These are phyloP conservation scores for Sebastes vulpes DNA, from an alignment of 2,797 vertebrate genomes.

Conservation along the genomic window DNA sequence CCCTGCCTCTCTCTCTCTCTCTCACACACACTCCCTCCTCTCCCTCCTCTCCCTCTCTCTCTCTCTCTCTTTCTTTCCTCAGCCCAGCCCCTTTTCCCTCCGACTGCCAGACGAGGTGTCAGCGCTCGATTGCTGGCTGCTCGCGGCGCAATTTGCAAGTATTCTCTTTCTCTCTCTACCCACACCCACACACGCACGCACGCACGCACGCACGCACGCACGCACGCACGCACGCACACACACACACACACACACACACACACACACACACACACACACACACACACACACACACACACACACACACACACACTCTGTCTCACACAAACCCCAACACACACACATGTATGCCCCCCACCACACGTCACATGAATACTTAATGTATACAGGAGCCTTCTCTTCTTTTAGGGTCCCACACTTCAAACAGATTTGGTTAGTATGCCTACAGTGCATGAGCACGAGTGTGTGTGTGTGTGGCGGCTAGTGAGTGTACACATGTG, in stretches of 20 bases:
- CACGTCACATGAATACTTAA: conserved; percentile 89
- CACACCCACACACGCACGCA: conserved; percentile 35
- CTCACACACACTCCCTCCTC: conserved; percentile 21
- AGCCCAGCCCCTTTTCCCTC: conserved; percentile 87
- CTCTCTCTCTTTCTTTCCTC: conserved; percentile 73
- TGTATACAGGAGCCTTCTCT: conserved; percentile 86
- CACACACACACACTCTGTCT: conserved; percentile 46
- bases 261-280: conserved; percentile 51
- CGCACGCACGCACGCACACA: conserved; percentile 28
- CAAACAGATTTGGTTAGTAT: conserved; percentile 90
- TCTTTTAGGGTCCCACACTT: conserved; percentile 87
- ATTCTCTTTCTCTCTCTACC: conserved; percentile 62
- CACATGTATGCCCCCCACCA: conserved; percentile 71
- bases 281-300: conserved; percentile 38
- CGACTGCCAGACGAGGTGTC: conserved; percentile 87
- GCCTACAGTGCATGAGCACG: conserved; percentile 76
- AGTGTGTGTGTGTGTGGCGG: conserved; percentile 37
- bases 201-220: conserved; percentile 50
- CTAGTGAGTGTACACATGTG: conserved; percentile 30
- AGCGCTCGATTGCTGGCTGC: conserved; percentile 84
- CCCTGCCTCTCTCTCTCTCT: conserved; percentile 25
- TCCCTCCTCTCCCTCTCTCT: conserved; percentile 59
- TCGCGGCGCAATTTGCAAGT: conserved; percentile 80
- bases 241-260: conserved; percentile 41
- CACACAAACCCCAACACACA: conserved; percentile 36